These are phyloP conservation scores for Drosophila arizonae DNA, from an alignment of 1,140 invertebrate genomes.

Conservation along the genomic window DNA sequence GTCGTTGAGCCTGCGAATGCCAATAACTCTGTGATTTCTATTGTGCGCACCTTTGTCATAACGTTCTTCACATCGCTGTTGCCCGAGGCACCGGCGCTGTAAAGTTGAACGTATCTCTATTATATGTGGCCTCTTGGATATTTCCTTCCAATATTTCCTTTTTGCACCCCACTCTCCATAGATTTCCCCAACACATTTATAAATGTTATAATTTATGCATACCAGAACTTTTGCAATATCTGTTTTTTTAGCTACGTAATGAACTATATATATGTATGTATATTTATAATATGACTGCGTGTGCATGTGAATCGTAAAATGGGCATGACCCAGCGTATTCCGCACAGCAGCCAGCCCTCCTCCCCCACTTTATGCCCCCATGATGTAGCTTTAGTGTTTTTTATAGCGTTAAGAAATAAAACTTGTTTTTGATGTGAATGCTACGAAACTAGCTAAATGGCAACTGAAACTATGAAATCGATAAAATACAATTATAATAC, in stretches of 20 bases:
- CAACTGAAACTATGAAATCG: slow-evolving; percentile 50
- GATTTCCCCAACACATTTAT: slow-evolving; percentile 13
- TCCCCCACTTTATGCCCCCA: slow-evolving; percentile 8
- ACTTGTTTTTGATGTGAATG: slow-evolving; percentile 71
- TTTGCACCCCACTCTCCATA: not conserved
- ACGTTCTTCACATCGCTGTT: slow-evolving; percentile 90
- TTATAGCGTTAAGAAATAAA: slow-evolving; percentile 47
- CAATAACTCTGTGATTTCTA: slow-evolving; percentile 85
- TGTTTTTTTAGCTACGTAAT: slow-evolving; percentile 41
- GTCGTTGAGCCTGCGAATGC: slow-evolving; percentile 83
- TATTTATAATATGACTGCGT: slow-evolving; percentile 28
- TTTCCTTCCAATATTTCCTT: slow-evolving; percentile 3
- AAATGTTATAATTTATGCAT: slow-evolving; percentile 47
- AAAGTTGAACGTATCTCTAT: slow-evolving; percentile 27
- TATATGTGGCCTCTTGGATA: slow-evolving; percentile 15
- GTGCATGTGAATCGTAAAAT: slow-evolving; percentile 1
- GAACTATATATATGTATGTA: slow-evolving; percentile 31
- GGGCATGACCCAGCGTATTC: not conserved
- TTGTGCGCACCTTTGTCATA: slow-evolving; percentile 88
- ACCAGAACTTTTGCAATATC: slow-evolving; percentile 39
- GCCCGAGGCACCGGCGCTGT: slow-evolving; percentile 86
- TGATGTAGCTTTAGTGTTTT: slow-evolving; percentile 52
- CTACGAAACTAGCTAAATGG: slow-evolving; percentile 30
- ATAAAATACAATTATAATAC: slow-evolving; percentile 63
- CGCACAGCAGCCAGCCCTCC: slow-evolving; percentile 15